Evolutionary conservation across 2,113 vertebrate species (phyloP).

Genomic region (Centropus bengalensis): DNA sequence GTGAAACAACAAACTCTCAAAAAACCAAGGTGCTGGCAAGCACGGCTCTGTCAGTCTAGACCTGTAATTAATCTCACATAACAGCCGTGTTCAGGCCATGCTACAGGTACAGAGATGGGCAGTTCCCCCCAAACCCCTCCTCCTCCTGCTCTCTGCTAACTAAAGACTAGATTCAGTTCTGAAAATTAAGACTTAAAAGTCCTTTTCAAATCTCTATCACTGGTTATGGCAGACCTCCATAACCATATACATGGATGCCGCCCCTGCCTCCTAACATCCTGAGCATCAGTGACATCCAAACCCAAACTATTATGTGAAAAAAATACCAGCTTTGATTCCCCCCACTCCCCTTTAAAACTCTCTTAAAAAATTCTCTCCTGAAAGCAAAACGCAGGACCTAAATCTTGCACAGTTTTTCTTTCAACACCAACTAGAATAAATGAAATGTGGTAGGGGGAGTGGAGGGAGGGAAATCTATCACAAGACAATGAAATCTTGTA

Average conservation of each 20-base stretch:
- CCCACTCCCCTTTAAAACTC: background rate
- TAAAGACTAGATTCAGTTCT: background rate
- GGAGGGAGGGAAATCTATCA: background rate
- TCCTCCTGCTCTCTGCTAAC: background rate
- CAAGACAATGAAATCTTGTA: constrained; percentile 20
- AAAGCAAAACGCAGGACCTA: background rate
- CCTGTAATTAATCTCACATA: accelerated
- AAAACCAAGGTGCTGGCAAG: background rate
- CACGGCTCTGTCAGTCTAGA: background rate
- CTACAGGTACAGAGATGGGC: background rate
- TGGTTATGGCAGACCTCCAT: background rate
- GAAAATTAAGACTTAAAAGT: background rate
- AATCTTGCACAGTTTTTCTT: background rate
- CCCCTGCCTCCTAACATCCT: background rate
- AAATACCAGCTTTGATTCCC: background rate
- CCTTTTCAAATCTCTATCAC: background rate
- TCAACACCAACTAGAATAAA: background rate
- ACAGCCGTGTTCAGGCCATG: accelerated
- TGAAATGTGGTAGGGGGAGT: background rate
- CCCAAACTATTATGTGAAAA: background rate
- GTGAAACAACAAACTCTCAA: background rate
- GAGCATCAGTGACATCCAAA: background rate
- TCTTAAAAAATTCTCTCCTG: background rate
- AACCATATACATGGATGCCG: accelerated
- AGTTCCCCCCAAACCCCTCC: background rate